Evolutionary conservation across 2,888 invertebrate species (phyloP).

Genomic region (Bimastos eiseni): DNA sequence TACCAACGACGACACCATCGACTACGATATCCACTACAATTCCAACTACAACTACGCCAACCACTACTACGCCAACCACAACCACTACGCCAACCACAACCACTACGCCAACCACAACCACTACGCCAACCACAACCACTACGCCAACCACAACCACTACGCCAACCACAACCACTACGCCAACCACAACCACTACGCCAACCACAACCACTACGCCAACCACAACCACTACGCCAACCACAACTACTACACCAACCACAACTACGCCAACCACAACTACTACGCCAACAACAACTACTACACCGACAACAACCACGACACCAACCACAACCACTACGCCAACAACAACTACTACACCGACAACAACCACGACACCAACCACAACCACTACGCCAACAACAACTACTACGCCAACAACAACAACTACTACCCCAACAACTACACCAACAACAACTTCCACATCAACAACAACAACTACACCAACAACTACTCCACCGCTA

Average conservation of each 20-base stretch:
- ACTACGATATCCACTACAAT: slow-evolving; percentile 33
- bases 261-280: slow-evolving; percentile 31
- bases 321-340: slow-evolving; percentile 36
- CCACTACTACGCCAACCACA: slow-evolving; percentile 32
- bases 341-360: background rate
- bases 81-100: slow-evolving; percentile 35
- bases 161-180: slow-evolving; percentile 40
- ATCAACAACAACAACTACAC: too few species aligned
- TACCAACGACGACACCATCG: slow-evolving; percentile 14
- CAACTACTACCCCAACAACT: too few species aligned
- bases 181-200: slow-evolving; percentile 38
- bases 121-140: slow-evolving; percentile 39
- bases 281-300: slow-evolving; percentile 32
- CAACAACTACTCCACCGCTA: too few species aligned
- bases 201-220: slow-evolving; percentile 38
- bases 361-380: background rate
- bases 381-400: background rate
- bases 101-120: slow-evolving; percentile 38
- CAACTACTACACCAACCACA: slow-evolving; percentile 32
- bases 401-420: too few species aligned
- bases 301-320: background rate
- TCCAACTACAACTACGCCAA: slow-evolving; percentile 34
- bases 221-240: slow-evolving; percentile 38
- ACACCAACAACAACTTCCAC: too few species aligned
- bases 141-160: slow-evolving; percentile 37